A percentile compares a stretch with the other conserved stretches of the same genome.
phyloP scores from a whole-genome alignment of 1,140 invertebrate species.

The Sitobion miscanthi region DNA sequence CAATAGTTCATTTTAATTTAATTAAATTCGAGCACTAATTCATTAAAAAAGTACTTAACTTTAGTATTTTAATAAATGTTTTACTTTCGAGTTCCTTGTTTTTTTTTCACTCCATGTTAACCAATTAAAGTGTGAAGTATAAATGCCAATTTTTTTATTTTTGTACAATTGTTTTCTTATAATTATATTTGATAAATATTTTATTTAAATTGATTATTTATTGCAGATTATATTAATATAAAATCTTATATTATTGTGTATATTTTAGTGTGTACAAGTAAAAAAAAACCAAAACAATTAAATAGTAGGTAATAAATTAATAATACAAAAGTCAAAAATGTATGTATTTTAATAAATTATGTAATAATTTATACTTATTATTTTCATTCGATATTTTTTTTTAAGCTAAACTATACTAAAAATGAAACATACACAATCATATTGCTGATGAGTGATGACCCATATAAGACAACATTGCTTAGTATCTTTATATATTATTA shows the following conservation, averaged over 20 bases:
- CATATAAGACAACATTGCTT: not conserved
- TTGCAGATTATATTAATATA: not conserved
- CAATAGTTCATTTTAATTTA: not conserved
- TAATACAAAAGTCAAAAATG: not conserved
- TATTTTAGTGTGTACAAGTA: not conserved
- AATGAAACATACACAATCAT: not conserved
- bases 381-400: not conserved
- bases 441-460: too few species aligned
- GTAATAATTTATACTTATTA: not conserved
- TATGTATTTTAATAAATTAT: not conserved
- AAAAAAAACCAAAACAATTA: not conserved
- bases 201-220: not conserved
- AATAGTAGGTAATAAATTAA: not conserved
- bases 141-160: conserved; percentile 10
- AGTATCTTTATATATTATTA: not conserved
- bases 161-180: not conserved
- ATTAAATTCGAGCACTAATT: not conserved
- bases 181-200: not conserved
- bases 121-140: not conserved
- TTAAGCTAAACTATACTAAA: not conserved
- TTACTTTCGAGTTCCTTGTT: not conserved
- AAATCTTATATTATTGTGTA: not conserved
- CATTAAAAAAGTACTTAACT: not conserved
- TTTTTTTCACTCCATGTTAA: not conserved
- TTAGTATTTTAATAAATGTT: not conserved